Evolutionary conservation across 1,140 invertebrate species (phyloP).

Genomic region (Dinothrombium tinctorium): DNA sequence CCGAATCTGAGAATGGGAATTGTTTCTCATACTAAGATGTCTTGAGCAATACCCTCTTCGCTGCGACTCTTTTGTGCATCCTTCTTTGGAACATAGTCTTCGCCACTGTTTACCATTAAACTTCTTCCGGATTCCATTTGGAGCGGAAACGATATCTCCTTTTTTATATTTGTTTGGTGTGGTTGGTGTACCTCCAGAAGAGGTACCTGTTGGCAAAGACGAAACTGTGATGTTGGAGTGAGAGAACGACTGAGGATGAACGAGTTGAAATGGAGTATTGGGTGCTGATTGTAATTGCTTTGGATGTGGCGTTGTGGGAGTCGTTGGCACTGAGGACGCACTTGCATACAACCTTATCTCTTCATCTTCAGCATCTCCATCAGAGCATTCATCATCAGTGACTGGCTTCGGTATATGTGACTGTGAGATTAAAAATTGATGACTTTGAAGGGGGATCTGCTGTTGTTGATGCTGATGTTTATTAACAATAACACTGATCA

Average conservation of each 20-base stretch:
- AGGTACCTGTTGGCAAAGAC: slow-evolving; percentile 16
- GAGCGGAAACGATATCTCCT: slow-evolving; percentile 85
- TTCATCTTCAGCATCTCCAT: slow-evolving; percentile 63
- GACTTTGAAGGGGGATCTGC: too few relatives aligned
- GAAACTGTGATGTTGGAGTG: slow-evolving; percentile 7
- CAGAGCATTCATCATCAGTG: slow-evolving; percentile 50
- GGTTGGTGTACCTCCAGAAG: slow-evolving; percentile 31
- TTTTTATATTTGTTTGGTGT: slow-evolving; percentile 86
- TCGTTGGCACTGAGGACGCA: slow-evolving; percentile 5
- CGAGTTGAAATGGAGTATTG: slow-evolving; percentile 1
- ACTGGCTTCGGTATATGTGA: slow-evolving; percentile 12
- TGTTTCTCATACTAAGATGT: slow-evolving; percentile 33
- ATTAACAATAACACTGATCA: too few relatives aligned
- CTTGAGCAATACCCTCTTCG: slow-evolving; percentile 81
- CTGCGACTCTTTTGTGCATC: slow-evolving; percentile 95
- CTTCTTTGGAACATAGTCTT: slow-evolving; percentile 73
- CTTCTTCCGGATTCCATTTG: slow-evolving; percentile 89
- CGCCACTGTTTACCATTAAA: slow-evolving; percentile 99
- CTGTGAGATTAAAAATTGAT: too few relatives aligned
- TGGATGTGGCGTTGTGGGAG: slow-evolving; percentile 2
- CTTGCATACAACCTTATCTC: slow-evolving; percentile 45
- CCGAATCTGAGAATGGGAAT: too few relatives aligned
- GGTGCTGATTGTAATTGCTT: slow-evolving; percentile 4
- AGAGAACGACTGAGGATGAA: slow-evolving; percentile 3
- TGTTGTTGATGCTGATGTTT: too few relatives aligned